These are phyloP conservation scores for Abramis brama DNA, from an alignment of 2,113 vertebrate genomes.

Conservation along the genomic window DNA sequence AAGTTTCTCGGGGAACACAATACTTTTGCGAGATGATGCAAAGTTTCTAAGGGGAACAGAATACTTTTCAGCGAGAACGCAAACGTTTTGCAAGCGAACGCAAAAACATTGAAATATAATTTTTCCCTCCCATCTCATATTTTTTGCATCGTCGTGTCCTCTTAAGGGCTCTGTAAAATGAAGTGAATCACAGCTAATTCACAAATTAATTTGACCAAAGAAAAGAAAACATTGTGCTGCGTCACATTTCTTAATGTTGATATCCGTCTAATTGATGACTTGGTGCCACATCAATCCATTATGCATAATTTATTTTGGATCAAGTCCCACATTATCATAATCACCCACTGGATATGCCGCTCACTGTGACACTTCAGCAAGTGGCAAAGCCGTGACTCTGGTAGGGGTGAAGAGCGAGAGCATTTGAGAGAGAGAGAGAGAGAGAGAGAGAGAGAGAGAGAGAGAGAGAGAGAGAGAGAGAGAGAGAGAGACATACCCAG, in stretches of 20 bases:
- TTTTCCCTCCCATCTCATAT: neutral
- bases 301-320: constrained; percentile 85
- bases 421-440: constrained; percentile 71
- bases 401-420: constrained; percentile 60
- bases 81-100: neutral
- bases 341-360: constrained; percentile 79
- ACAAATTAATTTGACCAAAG: neutral
- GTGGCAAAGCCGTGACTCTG: constrained; percentile 67
- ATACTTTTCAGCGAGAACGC: too few relatives aligned
- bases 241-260: constrained; percentile 78
- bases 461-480: constrained; percentile 71
- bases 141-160: neutral
- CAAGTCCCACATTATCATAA: constrained; percentile 83
- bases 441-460: constrained; percentile 69
- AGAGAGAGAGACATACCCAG: constrained; percentile 68
- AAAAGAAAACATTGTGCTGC: constrained; percentile 67
- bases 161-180: neutral
- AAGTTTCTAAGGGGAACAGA: too few relatives aligned
- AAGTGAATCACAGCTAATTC: neutral
- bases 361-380: constrained; percentile 74
- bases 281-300: constrained; percentile 83
- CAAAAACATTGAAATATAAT: neutral
- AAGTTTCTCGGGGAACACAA: too few relatives aligned
- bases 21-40: too few relatives aligned
- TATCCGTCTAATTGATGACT: constrained; percentile 84